phyloP scores from a whole-genome alignment of 2,888 invertebrate species.

The Athetis lepigone region DNA sequence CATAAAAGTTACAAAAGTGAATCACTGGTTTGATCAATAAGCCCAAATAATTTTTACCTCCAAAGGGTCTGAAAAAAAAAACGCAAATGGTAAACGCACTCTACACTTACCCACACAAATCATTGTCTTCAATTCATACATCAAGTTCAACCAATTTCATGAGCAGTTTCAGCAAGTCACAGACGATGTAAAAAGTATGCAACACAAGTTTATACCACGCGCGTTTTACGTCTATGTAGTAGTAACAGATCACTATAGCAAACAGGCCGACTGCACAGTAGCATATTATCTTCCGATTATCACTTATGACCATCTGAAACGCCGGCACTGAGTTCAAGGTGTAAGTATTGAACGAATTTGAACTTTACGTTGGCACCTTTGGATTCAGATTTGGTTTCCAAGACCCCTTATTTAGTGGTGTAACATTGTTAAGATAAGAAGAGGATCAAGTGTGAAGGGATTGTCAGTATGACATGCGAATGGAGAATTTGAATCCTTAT shows the following conservation, averaged over 20 bases:
- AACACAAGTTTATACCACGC: slow-evolving; percentile 84
- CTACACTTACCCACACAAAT: slow-evolving; percentile 65
- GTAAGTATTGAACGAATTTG: slow-evolving; percentile 43
- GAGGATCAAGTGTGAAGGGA: slow-evolving; percentile 1
- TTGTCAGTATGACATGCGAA: not conserved
- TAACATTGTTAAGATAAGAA: not conserved
- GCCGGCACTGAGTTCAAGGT: slow-evolving; percentile 47
- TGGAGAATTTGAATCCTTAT: not conserved
- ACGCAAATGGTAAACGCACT: not conserved
- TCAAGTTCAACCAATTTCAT: slow-evolving; percentile 85
- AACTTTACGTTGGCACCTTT: slow-evolving; percentile 34
- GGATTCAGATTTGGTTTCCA: slow-evolving; percentile 27
- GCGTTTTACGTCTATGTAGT: slow-evolving; percentile 81
- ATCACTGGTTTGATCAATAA: too few relatives aligned
- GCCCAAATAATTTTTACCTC: too few relatives aligned
- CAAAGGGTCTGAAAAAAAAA: not conserved
- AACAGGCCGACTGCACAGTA: slow-evolving; percentile 73
- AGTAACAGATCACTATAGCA: slow-evolving; percentile 73
- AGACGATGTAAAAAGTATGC: slow-evolving; percentile 82
- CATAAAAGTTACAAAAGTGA: too few relatives aligned
- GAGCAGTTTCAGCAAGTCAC: slow-evolving; percentile 83
- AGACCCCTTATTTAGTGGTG: slow-evolving; percentile 23
- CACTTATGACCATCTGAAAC: slow-evolving; percentile 86
- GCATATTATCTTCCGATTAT: slow-evolving; percentile 78
- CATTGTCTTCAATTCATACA: slow-evolving; percentile 73